Base-by-base conservation (phyloP, 2,888 invertebrate species). In the Agonum fuliginosum region DNA sequence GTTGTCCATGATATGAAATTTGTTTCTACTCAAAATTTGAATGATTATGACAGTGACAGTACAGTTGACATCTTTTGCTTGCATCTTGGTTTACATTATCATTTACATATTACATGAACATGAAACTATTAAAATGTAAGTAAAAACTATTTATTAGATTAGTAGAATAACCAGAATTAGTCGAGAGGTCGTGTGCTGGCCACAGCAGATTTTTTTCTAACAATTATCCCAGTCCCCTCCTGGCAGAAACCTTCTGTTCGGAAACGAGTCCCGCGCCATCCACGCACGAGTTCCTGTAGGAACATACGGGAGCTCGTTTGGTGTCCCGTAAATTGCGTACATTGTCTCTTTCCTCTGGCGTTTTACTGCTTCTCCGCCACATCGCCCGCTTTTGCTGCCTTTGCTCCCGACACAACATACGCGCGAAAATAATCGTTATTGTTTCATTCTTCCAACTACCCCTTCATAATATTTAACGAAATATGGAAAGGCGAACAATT, bases 361-460 rank as follows among this genome's bases (percentile, higher is more conserved):
- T 12, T 46, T 2, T 5, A 12, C 46, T 46, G 46, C 12, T 2
- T n/a, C n/a, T n/a, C n/a, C n/a, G n/a, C n/a, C n/a, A n/a, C n/a
- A n/a, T n/a, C n/a, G n/a, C n/a, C n/a, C 41, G 10, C 12, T 14
- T 6, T 12, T 46, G 46, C 17, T 6, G 17, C 46, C 54, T 6
- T 4, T 10, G n/a, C 22, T 54, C n/a, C n/a, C n/a, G 10, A 2
- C 22, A 54, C 2, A 62, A 62, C 22, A 30, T 24, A 24, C 14
- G 62, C 30, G 62, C 19, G 37, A 17, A 65, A 65, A 65, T 65
- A 65, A 65, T 65, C 65, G 65, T 65, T 34, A 65, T 34, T 37
- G 65, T 65, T 62, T 62, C 62, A 62, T 62, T 34, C 62, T 10
- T 65, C 2, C 65, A 65, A 19, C 20, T n/a, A n/a, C n/a, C n/a